Percentiles rank a stretch among this genome's conserved stretches.
These are phyloP conservation scores for Polydesmus complanatus DNA, from an alignment of 2,888 invertebrate genomes.

Conservation along the genomic window DNA sequence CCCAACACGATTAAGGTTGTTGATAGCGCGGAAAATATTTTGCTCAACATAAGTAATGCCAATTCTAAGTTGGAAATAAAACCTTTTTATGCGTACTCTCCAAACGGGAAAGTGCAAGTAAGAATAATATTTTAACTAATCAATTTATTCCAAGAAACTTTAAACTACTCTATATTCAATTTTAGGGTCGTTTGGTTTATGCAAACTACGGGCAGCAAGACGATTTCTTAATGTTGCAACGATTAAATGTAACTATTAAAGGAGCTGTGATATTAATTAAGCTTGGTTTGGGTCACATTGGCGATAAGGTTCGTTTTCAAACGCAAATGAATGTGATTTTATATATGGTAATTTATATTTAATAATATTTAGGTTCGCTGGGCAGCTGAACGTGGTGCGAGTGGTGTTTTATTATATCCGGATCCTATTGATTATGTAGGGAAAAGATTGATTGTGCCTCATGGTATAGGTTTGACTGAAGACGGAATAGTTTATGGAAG, in stretches of 20 bases:
- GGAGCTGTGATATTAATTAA: constrained; percentile 15
- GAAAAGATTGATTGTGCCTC: constrained; percentile 9
- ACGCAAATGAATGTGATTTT: too few relatives aligned
- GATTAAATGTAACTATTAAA: constrained; percentile 13
- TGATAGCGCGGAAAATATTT: too few relatives aligned
- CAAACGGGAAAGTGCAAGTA: constrained; percentile 10
- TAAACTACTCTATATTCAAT: neutral
- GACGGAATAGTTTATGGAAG: constrained; percentile 16
- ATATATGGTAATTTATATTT: too few relatives aligned
- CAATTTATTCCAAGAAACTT: neutral
- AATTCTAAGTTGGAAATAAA: constrained; percentile 7
- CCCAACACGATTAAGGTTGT: too few relatives aligned
- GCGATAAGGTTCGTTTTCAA: constrained; percentile 19
- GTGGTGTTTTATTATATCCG: constrained; percentile 16
- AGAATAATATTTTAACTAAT: neutral
- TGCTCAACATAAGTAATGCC: constrained; percentile 2
- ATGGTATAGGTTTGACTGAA: constrained; percentile 15
- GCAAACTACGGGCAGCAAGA: constrained; percentile 17
- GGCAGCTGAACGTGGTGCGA: constrained; percentile 14
- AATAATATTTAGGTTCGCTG: constrained; percentile 15
- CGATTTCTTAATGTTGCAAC: constrained; percentile 14
- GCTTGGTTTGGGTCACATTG: constrained; percentile 13
- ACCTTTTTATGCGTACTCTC: constrained; percentile 16
- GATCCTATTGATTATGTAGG: constrained; percentile 17
- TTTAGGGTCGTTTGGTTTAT: constrained; percentile 18